Conservation (phyloP, 1,140 invertebrate genomes). For the Homalodisca vitripennis region DNA sequence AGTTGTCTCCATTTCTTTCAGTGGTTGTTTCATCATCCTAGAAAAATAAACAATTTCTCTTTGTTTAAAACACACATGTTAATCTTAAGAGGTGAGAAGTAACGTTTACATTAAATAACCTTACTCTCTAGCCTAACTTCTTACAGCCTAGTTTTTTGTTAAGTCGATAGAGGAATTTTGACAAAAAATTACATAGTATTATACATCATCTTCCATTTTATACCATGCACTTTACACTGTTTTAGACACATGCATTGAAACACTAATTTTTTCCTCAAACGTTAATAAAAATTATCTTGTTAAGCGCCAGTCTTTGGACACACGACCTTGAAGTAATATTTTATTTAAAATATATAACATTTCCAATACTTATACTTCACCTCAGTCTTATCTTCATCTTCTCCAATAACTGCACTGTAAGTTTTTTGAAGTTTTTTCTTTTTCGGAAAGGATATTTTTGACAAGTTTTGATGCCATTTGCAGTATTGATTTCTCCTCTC, state of each 20-base stretch:
- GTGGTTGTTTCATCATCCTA: conserved; percentile 7
- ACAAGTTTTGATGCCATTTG: conserved; percentile 44
- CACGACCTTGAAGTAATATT: neutral
- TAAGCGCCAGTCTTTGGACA: no score
- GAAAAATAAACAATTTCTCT: neutral
- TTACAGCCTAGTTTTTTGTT: no score
- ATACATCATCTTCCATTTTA: no score
- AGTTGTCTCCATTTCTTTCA: conserved; percentile 45
- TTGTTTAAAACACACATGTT: no score
- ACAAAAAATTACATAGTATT: no score
- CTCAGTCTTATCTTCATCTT: conserved; percentile 23
- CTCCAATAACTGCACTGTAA: conserved; percentile 31
- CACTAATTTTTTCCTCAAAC: no score
- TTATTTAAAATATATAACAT: neutral
- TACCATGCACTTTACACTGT: no score
- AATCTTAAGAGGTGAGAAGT: neutral
- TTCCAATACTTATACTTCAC: no score
- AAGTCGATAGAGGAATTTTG: no score
- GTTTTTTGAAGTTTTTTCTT: conserved; percentile 42
- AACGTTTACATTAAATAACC: neutral
- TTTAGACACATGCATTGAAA: no score
- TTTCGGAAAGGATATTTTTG: conserved; percentile 43
- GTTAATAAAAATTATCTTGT: no score
- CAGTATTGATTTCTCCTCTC: conserved; percentile 42
- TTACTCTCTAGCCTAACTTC: neutral